These are phyloP conservation scores for Gortyna flavago DNA, from an alignment of 2,888 invertebrate species.

Conservation along the genomic window DNA sequence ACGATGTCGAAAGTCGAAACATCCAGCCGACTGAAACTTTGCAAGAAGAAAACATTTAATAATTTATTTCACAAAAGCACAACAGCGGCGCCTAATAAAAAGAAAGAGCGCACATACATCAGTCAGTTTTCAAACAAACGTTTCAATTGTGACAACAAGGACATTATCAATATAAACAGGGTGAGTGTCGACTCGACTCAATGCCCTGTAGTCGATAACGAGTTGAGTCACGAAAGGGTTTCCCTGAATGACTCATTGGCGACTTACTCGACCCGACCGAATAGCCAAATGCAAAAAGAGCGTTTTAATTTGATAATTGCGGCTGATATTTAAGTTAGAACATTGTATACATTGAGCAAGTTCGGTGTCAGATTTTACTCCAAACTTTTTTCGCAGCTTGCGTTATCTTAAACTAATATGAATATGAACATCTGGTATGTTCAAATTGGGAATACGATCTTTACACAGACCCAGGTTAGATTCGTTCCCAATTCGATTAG, in stretches of 20 bases:
- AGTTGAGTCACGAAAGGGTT: constrained; percentile 89
- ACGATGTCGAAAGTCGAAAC: not conserved
- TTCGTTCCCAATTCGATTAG: not conserved
- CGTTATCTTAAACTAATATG: not conserved
- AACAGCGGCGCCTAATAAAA: constrained; percentile 12
- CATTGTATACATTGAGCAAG: constrained; percentile 13
- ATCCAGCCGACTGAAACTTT: not conserved
- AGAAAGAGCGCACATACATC: constrained; percentile 25
- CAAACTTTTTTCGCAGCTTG: not conserved
- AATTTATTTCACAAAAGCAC: not conserved
- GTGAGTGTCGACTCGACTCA: constrained; percentile 75
- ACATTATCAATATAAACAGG: constrained; percentile 79
- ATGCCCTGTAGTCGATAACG: constrained; percentile 82
- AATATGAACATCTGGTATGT: not conserved
- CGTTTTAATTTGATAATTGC: constrained; percentile 22
- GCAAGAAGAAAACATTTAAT: not conserved
- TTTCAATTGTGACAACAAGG: constrained; percentile 69
- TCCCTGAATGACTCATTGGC: constrained; percentile 85
- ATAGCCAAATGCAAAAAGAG: constrained; percentile 48
- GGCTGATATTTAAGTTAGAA: constrained; percentile 6
- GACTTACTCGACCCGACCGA: constrained; percentile 57
- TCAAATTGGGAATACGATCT: constrained; percentile 7
- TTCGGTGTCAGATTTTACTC: constrained; percentile 20
- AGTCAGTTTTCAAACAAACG: constrained; percentile 52
- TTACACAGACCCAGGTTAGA: not conserved